Conservation (phyloP, 37 sponge, comb jelly and placozoan species). For the Oscarella lobularis region DNA sequence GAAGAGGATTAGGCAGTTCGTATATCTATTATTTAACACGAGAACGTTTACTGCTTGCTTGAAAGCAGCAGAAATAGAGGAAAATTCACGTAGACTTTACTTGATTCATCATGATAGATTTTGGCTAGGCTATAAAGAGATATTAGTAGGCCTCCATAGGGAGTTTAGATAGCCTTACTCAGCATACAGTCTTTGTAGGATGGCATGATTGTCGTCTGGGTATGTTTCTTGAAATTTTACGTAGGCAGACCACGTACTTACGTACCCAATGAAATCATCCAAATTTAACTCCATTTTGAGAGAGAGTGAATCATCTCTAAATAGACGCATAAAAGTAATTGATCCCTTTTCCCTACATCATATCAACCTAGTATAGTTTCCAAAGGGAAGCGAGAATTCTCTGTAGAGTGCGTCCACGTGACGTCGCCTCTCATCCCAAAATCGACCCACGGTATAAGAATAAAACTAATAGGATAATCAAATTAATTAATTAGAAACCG, state of each 20-base stretch:
- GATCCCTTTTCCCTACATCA: not conserved
- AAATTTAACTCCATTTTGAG: constrained; percentile 8
- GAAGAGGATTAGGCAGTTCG: not conserved
- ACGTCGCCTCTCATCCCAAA: constrained; percentile 34
- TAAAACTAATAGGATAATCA: too few species aligned
- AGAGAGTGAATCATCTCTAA: constrained; percentile 7
- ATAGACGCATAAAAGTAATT: not conserved
- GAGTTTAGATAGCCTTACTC: too few species aligned
- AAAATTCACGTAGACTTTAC: too few species aligned
- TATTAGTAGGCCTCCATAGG: too few species aligned
- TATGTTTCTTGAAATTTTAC: constrained; percentile 13
- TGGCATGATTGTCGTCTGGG: constrained; percentile 28
- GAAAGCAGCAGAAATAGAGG: too few species aligned
- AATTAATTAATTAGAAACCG: too few species aligned
- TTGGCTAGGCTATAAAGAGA: too few species aligned
- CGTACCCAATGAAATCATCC: constrained; percentile 26
- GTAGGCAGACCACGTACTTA: constrained; percentile 51
- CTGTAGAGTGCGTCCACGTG: constrained; percentile 35
- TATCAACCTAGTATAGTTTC: constrained; percentile 12
- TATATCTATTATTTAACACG: too few species aligned
- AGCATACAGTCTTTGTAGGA: too few species aligned
- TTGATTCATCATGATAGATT: too few species aligned
- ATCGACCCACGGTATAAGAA: constrained; percentile 16
- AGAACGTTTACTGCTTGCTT: too few species aligned
- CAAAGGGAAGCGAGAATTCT: constrained; percentile 24